Evolutionary conservation across 1,140 invertebrate genomes (phyloP).

Genomic region (Helicoverpa armigera): DNA sequence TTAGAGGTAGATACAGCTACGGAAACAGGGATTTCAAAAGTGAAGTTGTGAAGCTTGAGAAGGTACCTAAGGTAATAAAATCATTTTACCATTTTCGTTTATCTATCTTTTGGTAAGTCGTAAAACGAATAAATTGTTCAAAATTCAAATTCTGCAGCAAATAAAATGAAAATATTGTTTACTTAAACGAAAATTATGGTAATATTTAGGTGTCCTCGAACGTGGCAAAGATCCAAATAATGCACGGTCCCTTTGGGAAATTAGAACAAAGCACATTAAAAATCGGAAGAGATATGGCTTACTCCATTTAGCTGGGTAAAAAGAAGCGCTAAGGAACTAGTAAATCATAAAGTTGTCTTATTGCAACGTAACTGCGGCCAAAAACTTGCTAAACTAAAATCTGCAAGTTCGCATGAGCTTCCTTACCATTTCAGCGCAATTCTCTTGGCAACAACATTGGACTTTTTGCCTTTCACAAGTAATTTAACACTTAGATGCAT

Average conservation of each 20-base stretch:
- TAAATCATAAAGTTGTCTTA: slow-evolving; percentile 35
- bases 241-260: not conserved
- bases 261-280: not conserved
- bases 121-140: too few species aligned
- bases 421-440: not conserved
- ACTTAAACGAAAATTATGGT: too few species aligned
- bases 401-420: slow-evolving; percentile 1
- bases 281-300: not conserved
- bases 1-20: not conserved
- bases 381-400: slow-evolving; percentile 6
- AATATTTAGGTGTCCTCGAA: not conserved
- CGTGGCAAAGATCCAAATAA: not conserved
- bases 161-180: too few species aligned
- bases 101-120: too few species aligned
- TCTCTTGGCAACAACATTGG: slow-evolving; percentile 29
- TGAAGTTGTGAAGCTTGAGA: not conserved
- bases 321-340: not conserved
- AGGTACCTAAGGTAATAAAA: too few species aligned
- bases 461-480: slow-evolving; percentile 13
- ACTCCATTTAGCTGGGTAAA: not conserved
- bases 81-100: too few species aligned
- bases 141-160: too few species aligned
- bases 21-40: not conserved
- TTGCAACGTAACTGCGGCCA: slow-evolving; percentile 32
- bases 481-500: slow-evolving; percentile 1